Conservation (phyloP, 2,113 vertebrate species). For the Gymnorhina tibicen region DNA sequence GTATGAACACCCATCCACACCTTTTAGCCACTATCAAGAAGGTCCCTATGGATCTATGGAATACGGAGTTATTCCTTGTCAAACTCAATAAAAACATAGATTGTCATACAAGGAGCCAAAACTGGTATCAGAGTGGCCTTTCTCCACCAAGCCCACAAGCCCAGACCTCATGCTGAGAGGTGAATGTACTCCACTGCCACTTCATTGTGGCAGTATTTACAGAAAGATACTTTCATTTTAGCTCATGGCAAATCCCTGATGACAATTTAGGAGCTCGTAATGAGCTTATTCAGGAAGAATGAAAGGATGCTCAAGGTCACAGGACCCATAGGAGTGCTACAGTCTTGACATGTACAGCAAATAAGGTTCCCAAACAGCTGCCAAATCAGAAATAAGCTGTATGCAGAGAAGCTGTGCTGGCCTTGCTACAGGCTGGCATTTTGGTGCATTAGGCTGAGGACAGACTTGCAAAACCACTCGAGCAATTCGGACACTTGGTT, state of each 20-base stretch:
- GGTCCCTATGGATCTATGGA: neutral
- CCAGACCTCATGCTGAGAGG: neutral
- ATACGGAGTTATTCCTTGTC: neutral
- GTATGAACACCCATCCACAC: neutral
- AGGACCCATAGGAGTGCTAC: neutral
- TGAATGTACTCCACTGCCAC: neutral
- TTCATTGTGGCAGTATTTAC: neutral
- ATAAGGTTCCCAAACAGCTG: slow-evolving; percentile 12
- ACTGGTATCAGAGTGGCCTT: neutral
- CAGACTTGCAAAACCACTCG: neutral
- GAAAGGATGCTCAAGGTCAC: slow-evolving; percentile 34
- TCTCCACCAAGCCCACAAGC: neutral
- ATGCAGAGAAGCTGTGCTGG: neutral
- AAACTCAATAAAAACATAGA: neutral
- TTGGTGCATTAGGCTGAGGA: neutral
- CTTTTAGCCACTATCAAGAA: neutral
- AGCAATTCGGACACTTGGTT: neutral
- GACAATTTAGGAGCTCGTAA: neutral
- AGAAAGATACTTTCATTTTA: neutral
- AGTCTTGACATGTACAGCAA: slow-evolving; percentile 13
- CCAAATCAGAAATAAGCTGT: slow-evolving; percentile 3
- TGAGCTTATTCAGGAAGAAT: slow-evolving; percentile 21
- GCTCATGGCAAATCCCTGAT: neutral
- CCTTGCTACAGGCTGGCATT: slow-evolving; percentile 6
- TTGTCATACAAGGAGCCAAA: neutral